Percentiles rank a stretch among this genome's conserved stretches.
phyloP scores from a whole-genome alignment of 2,888 invertebrate species.

The Ormia ochracea region DNA sequence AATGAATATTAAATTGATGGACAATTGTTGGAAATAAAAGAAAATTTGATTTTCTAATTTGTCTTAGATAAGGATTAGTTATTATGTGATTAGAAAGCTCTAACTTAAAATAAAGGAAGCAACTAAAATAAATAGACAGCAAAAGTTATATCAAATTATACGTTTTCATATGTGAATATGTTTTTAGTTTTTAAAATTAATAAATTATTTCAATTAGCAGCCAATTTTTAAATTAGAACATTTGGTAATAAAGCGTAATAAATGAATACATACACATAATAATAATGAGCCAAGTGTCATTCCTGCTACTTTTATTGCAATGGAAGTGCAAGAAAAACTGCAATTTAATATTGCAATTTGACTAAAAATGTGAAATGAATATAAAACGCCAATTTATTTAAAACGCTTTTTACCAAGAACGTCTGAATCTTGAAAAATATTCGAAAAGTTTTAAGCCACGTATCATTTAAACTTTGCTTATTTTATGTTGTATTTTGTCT shows the following conservation, averaged over 20 bases:
- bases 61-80: neutral
- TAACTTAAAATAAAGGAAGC: constrained; percentile 6
- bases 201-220: constrained; percentile 20
- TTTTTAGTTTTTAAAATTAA: constrained; percentile 20
- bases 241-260: neutral
- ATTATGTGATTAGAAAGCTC: neutral
- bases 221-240: neutral
- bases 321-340: no score
- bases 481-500: neutral
- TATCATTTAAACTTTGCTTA: no score
- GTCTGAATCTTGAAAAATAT: no score
- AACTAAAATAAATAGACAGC: neutral
- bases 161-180: constrained; percentile 11
- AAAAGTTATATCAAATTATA: neutral
- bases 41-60: neutral
- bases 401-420: no score
- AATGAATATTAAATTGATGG: neutral
- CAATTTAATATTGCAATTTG: no score
- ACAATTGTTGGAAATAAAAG: neutral
- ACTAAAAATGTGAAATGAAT: no score
- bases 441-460: no score
- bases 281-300: neutral
- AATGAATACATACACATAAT: neutral
- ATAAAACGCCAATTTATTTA: no score
- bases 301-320: no score